phyloP scores from a whole-genome alignment of 2,797 vertebrate species.

The Mus minutoides region DNA sequence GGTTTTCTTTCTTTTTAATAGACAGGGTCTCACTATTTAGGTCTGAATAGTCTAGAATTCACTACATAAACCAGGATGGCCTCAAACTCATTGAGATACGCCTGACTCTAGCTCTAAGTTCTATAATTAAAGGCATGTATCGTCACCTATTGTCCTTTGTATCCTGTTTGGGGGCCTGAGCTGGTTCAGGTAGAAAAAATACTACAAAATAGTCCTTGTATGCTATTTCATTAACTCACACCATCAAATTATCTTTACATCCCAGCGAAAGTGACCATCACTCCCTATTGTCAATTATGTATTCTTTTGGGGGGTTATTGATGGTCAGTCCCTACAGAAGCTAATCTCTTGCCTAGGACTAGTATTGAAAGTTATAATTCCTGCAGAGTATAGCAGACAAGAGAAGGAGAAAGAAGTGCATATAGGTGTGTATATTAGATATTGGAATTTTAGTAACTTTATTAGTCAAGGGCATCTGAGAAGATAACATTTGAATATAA shows the following conservation, averaged over 20 bases:
- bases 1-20: background rate
- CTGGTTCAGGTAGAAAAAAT: background rate
- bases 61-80: background rate
- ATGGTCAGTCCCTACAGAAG: background rate
- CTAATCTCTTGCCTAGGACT: background rate
- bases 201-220: background rate
- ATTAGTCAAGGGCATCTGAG: background rate
- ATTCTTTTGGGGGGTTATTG: background rate
- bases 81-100: background rate
- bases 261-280: background rate
- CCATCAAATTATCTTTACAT: background rate
- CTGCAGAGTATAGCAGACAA: background rate
- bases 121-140: background rate
- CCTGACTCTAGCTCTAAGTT: background rate
- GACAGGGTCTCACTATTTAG: background rate
- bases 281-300: background rate
- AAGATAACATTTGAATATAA: conserved; percentile 37
- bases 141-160: background rate
- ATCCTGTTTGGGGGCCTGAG: background rate
- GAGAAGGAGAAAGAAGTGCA: background rate
- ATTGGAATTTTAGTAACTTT: conserved; percentile 51
- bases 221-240: background rate
- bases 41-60: background rate
- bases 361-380: background rate
- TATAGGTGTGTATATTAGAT: background rate